phyloP scores from a whole-genome alignment of 2,113 vertebrate genomes.

The Podarcis cretensis region DNA sequence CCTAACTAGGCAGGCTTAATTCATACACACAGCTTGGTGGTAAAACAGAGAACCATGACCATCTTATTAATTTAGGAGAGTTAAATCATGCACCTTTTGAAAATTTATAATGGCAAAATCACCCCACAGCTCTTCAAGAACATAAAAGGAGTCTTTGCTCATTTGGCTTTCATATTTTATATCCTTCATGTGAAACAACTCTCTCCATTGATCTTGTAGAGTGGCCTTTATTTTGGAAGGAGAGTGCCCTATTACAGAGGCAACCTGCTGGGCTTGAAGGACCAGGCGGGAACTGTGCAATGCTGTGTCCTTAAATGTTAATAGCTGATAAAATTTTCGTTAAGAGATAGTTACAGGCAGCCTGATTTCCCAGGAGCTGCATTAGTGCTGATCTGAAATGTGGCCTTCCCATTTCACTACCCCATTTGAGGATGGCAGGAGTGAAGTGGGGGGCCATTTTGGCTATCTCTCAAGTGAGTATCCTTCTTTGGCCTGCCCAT shows the following conservation, averaged over 20 bases:
- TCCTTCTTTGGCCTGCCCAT: too few relatives aligned
- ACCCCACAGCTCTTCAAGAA: conserved; percentile 46
- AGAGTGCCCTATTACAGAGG: conserved; percentile 23
- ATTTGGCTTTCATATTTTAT: conserved; percentile 50
- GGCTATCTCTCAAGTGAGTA: too few relatives aligned
- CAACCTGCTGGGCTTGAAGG: not conserved
- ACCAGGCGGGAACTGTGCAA: conserved; percentile 15
- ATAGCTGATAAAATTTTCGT: not conserved
- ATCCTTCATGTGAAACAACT: conserved; percentile 41
- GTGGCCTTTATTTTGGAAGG: conserved; percentile 51
- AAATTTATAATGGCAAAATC: conserved; percentile 38
- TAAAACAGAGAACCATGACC: not conserved
- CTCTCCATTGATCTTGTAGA: conserved; percentile 53
- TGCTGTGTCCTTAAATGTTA: not conserved
- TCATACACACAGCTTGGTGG: not conserved
- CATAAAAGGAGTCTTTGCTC: conserved; percentile 47
- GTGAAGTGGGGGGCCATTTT: too few relatives aligned
- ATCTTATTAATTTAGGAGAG: conserved; percentile 25
- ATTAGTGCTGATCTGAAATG: not conserved
- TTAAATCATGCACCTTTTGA: conserved; percentile 33
- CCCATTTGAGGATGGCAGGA: not conserved
- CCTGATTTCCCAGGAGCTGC: not conserved
- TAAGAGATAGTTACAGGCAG: not conserved
- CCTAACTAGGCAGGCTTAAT: too few relatives aligned
- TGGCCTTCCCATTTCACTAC: not conserved